Percentiles rank a stretch among this genome's conserved stretches.
Conservation (phyloP, 2,888 invertebrate genomes). For the Rhingia campestris region DNA sequence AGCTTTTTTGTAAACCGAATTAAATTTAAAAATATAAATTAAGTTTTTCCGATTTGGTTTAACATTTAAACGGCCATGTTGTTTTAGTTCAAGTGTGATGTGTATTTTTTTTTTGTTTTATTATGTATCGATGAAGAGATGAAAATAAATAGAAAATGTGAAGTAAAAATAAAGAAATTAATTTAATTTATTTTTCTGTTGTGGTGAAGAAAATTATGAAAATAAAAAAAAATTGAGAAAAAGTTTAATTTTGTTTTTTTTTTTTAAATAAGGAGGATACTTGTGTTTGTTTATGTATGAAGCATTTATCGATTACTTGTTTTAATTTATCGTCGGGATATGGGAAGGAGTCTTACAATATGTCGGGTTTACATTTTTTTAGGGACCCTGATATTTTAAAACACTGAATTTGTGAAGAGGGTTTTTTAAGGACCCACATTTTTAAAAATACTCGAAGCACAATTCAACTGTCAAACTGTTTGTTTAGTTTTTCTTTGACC, state of each 20-base stretch:
- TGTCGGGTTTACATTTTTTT: too few relatives aligned
- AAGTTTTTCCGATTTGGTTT: neutral
- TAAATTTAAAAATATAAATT: constrained; percentile 34
- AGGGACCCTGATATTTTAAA: too few relatives aligned
- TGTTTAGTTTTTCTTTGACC: too few relatives aligned
- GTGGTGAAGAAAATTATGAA: constrained; percentile 4
- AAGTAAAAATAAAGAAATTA: constrained; percentile 16
- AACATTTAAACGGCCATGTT: constrained; percentile 9
- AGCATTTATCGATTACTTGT: too few relatives aligned
- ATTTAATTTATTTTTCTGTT: neutral
- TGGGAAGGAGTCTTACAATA: too few relatives aligned
- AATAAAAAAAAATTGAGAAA: neutral
- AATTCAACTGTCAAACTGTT: too few relatives aligned
- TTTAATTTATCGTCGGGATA: too few relatives aligned
- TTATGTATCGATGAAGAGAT: constrained; percentile 49
- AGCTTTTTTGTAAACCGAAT: constrained; percentile 76
- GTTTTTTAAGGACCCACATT: too few relatives aligned
- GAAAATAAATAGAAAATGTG: constrained; percentile 63
- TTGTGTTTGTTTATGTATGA: neutral
- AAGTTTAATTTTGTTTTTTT: neutral
- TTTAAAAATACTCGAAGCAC: too few relatives aligned
- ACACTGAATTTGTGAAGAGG: too few relatives aligned
- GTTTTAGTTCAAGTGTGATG: constrained; percentile 37
- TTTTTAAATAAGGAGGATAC: neutral
- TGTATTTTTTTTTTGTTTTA: constrained; percentile 39